Base-by-base conservation (phyloP, 2,888 invertebrate species). In the Chydorus sphaericus region DNA sequence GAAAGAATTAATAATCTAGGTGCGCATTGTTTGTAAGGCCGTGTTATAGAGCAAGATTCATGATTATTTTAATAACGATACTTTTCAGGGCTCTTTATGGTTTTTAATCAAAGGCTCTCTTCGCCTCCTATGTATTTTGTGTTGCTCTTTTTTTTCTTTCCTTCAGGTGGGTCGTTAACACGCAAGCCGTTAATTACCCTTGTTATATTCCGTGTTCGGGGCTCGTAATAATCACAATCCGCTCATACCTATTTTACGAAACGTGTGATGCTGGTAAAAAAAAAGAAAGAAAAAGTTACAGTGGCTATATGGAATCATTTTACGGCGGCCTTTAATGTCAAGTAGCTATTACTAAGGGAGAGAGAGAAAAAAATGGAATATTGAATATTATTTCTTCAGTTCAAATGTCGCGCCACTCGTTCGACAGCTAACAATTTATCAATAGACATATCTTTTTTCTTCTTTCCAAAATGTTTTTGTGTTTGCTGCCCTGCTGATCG, bases 61-160 rank as follows among this genome's bases (percentile, higher is more conserved):
- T 44, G 44, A 44, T 44, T 44, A 44, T 44, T 44, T 44, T 44
- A 23, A 44, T 26, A 26, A 44, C 26, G 23, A 23, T 18, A 44
- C 44, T 44, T 26, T 33, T 44, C 44, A 23, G 18, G 38, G 44
- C 44, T 44, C 44, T 44, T 44, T 44, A 44, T 44, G 44, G 44
- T 44, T 44, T 44, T 44, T 44, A 44, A 44, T 44, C 44, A 44
- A 26, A 44, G 44, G 44, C 44, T 44, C 44, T 18, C 44, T n/a
- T n/a, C n/a, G n/a, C n/a, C n/a, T n/a, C n/a, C n/a, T n/a, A n/a
- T n/a, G n/a, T n/a, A n/a, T n/a, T n/a, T n/a, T n/a, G n/a, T n/a
- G n/a, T n/a, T n/a, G n/a, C n/a, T n/a, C n/a, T 44, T 5, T 18
- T 6, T 44, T 20, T 44, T 20, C 20, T n/a, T 38, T 20, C 23